Base-by-base conservation (phyloP, 2,797 vertebrate genomes). In the Rhynchotus rufescens region DNA sequence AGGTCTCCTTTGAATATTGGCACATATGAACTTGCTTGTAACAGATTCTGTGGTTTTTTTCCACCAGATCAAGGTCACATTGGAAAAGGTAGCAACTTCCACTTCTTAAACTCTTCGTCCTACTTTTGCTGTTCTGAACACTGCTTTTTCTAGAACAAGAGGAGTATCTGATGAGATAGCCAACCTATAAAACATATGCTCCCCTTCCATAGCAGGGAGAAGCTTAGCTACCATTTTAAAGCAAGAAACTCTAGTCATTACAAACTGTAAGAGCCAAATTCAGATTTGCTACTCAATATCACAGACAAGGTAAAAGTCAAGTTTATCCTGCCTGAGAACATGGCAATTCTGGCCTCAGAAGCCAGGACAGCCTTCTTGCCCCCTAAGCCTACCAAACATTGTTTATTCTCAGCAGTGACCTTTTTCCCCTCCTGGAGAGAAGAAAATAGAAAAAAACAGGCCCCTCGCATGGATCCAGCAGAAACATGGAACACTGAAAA, bases 11-110 rank as follows among this genome's bases (percentile, higher is more conserved):
- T 23, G 28, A 28, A 8, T 23, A 45, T 9, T 42, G 15, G 21
- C 40, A 20, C 12, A 4, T 0, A 2, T 20, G 21, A 49, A 60
- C 7, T 15, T 13, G 14, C 14, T 4, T 49, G 14, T 10, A 51
- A 8, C 23, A 10, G 20, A 84, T 8, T 8, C 22, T 40, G 10
- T 0, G 9, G 6, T 15, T 4, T 13, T 77, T 17, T 17, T 2
- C 22, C 13, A 16, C 64, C 25, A 62, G 49, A 32, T 61, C 26
- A 45, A 68, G 32, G 10, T n/a, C 52, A 54, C 26, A 16, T 26
- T 16, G 15, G 51, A 15, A 54, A 54, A 57, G 28, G 14, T 1
- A 72, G 6, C 0, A 0, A 15, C 4, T 38, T 8, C 26, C 15
- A 4, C 26, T 10, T 57, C 71, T 72, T 25, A 72, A 75, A 21